Evolutionary conservation across 37 sponge, comb jelly and placozoan species (phyloP).

Genomic region (Spongilla lacustris): DNA sequence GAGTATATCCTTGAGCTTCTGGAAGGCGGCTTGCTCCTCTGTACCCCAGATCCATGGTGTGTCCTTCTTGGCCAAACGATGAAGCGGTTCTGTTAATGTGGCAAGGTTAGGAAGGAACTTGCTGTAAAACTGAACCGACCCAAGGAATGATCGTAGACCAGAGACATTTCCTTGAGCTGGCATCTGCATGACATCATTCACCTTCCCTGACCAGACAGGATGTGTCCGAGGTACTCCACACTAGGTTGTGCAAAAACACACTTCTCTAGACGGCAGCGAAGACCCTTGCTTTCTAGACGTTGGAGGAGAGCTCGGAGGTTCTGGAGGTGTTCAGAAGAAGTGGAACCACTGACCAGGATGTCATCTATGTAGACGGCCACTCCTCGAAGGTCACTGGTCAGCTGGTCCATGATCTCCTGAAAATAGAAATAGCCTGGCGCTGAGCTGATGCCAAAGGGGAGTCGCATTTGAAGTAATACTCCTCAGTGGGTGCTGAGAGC

Average conservation of each 20-base stretch:
- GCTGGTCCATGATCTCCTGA: constrained; percentile 34
- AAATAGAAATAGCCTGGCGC: no score
- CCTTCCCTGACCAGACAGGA: not conserved
- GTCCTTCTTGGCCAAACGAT: constrained; percentile 9
- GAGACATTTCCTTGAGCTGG: constrained; percentile 36
- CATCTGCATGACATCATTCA: constrained; percentile 30
- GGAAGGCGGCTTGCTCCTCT: constrained; percentile 3
- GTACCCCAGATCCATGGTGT: constrained; percentile 19
- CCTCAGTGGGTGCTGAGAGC: no score
- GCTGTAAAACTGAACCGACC: constrained; percentile 37
- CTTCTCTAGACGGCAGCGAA: constrained; percentile 23
- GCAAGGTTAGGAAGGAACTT: constrained; percentile 43
- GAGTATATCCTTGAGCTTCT: not conserved
- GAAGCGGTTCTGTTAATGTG: constrained; percentile 17
- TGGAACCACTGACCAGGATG: no score
- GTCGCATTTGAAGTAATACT: no score
- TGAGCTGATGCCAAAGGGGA: no score
- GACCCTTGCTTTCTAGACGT: constrained; percentile 20
- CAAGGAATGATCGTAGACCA: constrained; percentile 47
- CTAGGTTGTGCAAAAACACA: constrained; percentile 22
- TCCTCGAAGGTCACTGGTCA: constrained; percentile 38
- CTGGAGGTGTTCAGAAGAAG: constrained; percentile 15
- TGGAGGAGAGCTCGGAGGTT: constrained; percentile 20
- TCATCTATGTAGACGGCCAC: constrained; percentile 27
- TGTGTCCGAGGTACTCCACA: constrained; percentile 61